phyloP scores from a whole-genome alignment of 2,888 invertebrate genomes.

The Hypomecis punctinalis region DNA sequence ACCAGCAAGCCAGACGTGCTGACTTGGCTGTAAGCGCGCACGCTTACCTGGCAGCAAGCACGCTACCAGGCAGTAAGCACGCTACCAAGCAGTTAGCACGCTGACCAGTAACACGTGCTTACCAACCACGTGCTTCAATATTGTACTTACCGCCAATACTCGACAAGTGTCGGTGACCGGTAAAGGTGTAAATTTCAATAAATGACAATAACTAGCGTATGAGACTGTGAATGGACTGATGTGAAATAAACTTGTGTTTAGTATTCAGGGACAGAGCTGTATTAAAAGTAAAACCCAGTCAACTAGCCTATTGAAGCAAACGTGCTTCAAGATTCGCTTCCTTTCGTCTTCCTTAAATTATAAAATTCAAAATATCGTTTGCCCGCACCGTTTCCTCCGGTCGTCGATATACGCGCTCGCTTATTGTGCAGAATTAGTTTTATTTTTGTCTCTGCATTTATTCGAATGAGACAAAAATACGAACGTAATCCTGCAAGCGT shows the following conservation, averaged over 20 bases:
- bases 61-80: slow-evolving; percentile 14
- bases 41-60: neutral
- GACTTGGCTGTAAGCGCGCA: slow-evolving; percentile 90
- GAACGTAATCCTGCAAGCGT: slow-evolving; percentile 57
- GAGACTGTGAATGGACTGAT: slow-evolving; percentile 60
- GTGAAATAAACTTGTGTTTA: slow-evolving; percentile 54
- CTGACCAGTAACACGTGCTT: slow-evolving; percentile 46
- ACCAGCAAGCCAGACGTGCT: slow-evolving; percentile 94
- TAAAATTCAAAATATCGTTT: slow-evolving; percentile 19
- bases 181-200: slow-evolving; percentile 76
- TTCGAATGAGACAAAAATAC: slow-evolving; percentile 72
- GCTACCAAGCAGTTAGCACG: slow-evolving; percentile 39
- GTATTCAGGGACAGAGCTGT: too few relatives aligned
- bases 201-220: slow-evolving; percentile 72
- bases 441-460: slow-evolving; percentile 79
- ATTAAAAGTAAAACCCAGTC: too few relatives aligned
- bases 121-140: slow-evolving; percentile 60
- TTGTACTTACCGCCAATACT: slow-evolving; percentile 52
- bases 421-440: slow-evolving; percentile 67
- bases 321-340: slow-evolving; percentile 19
- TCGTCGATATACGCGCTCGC: slow-evolving; percentile 49
- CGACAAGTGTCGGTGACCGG: slow-evolving; percentile 60
- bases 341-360: slow-evolving; percentile 27
- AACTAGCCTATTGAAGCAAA: neutral
- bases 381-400: slow-evolving; percentile 43